Base-by-base conservation (phyloP, 1,140 invertebrate genomes). In the Cepaea nemoralis region DNA sequence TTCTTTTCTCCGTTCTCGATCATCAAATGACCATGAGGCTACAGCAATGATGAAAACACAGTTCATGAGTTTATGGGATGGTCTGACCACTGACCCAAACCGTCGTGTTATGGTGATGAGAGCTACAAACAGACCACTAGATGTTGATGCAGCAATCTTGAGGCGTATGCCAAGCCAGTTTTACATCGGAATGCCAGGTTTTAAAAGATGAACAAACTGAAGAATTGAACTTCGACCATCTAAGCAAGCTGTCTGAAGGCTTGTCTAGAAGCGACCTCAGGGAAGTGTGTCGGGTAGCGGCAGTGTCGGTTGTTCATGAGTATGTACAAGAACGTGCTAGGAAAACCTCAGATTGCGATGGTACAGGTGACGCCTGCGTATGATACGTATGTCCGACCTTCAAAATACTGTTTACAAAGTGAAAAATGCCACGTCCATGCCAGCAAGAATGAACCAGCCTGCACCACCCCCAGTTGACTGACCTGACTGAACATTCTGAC, bases 41-140 rank as follows among this genome's bases (percentile, higher is more conserved):
- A 99, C 98, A 0, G 97, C 97, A 10, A 99, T 99, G 97, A 99
- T 99, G 95, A 99, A 99, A 85, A 93, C 94, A 12, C 93, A 94
- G 89, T 94, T 94, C 85, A 93, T 94, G 93, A 93, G 92, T 87
- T 91, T 93, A 76, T 94, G 94, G 94, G 93, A 94, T 86, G 93
- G 92, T 24, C 83, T 92, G 59, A 87, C 88, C 31, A 92, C 91
- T 94, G 89, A 92, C 66, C 82, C 86, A 0, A 93, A 93, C 37
- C 95, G 95, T 86, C 95, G 95, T 0, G 96, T 99, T 22, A 95
- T 98, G 87, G 94, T 98, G 33, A 96, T 96, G 93, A 97, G 97
- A 6, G 98, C 98, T 0, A 99, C 98, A 22, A 99, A 99, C 91
- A 93, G 98, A 70, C 97, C 97, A 0, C 95, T 97, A 85, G 98